Evolutionary conservation across 1,140 invertebrate genomes (phyloP).

Genomic region (Pseudomyrmex sp.): DNA sequence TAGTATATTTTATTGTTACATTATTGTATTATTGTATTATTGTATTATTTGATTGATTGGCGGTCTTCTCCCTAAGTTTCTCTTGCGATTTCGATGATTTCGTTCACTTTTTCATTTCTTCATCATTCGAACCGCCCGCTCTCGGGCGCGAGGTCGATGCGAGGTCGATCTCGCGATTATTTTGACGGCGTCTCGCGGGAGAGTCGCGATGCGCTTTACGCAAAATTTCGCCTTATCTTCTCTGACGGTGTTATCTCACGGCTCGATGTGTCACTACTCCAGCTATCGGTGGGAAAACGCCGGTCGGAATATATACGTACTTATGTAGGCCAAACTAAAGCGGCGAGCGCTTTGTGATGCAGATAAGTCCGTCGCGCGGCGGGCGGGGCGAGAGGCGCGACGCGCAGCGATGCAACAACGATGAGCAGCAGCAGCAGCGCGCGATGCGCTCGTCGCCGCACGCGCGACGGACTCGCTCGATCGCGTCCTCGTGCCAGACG

Average conservation of each 20-base stretch:
- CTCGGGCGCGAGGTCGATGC: no score
- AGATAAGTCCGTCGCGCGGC: constrained; percentile 64
- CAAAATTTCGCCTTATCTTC: constrained; percentile 2
- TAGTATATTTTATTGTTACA: no score
- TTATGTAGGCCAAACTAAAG: constrained; percentile 74
- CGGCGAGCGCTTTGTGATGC: constrained; percentile 73
- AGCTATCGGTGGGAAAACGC: constrained; percentile 34
- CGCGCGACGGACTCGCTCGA: constrained; percentile 41
- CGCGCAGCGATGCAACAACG: no score
- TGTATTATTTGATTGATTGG: no score
- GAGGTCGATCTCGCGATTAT: background rate
- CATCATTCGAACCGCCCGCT: no score
- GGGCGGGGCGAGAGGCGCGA: constrained; percentile 40
- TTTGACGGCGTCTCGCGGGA: background rate
- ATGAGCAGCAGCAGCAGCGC: background rate
- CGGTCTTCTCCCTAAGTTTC: no score
- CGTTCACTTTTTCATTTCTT: no score
- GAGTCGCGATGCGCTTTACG: background rate
- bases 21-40: no score
- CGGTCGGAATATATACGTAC: constrained; percentile 43
- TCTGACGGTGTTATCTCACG: constrained; percentile 41
- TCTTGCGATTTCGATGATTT: no score
- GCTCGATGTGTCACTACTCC: constrained; percentile 35
- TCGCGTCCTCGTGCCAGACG: constrained; percentile 42
- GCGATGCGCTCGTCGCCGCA: constrained; percentile 31